Evolutionary conservation across 2,888 invertebrate genomes (phyloP).

Genomic region (Conops quadrifasciatus): DNA sequence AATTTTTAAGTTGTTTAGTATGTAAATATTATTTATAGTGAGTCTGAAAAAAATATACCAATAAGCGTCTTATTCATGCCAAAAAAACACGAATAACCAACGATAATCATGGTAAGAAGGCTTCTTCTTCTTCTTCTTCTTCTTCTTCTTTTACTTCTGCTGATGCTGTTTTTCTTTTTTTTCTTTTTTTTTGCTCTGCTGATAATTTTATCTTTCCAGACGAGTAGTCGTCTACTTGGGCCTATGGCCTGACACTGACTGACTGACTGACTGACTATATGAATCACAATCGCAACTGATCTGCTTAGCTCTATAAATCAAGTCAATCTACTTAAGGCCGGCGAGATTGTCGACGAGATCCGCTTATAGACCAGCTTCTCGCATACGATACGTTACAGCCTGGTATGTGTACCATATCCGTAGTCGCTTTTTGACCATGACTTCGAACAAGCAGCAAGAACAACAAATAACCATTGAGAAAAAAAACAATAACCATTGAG

Average conservation of each 20-base stretch:
- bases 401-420: no score
- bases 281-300: not conserved
- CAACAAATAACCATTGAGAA: no score
- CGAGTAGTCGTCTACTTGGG: no score
- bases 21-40: constrained; percentile 15
- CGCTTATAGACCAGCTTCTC: constrained; percentile 15
- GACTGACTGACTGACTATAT: no score
- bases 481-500: no score
- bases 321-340: constrained; percentile 19
- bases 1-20: constrained; percentile 7
- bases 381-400: no score
- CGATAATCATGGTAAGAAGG: no score
- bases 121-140: no score
- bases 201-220: not conserved
- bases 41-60: not conserved
- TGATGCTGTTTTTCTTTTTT: not conserved
- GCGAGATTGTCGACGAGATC: constrained; percentile 13
- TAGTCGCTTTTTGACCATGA: no score
- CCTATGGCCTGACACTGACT: no score
- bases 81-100: not conserved
- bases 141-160: no score
- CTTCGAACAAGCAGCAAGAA: no score
- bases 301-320: constrained; percentile 23
- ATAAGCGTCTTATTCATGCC: not conserved
- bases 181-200: not conserved